Percentiles rank a stretch among this genome's conserved stretches.
Conservation (phyloP, 2,797 vertebrate species). For the Dendrocincla tyrannina region DNA sequence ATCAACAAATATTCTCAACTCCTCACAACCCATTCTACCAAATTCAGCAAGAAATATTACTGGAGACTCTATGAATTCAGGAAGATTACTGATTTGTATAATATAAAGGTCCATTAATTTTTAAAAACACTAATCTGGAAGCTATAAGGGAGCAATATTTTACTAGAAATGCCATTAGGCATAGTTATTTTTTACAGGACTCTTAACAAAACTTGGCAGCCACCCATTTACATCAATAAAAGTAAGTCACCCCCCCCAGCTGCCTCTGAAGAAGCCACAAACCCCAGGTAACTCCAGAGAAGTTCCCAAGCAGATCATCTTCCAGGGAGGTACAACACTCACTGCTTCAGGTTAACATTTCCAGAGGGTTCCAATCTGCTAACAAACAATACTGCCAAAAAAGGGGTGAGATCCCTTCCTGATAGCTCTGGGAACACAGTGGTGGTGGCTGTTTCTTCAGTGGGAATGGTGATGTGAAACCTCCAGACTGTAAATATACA, state of each 20-base stretch:
- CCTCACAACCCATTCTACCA: neutral
- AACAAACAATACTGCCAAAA: rapidly evolving
- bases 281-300: neutral
- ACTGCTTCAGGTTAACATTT: neutral
- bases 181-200: neutral
- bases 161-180: neutral
- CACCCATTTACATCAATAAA: neutral
- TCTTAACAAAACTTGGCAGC: neutral
- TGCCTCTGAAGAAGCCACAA: neutral
- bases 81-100: neutral
- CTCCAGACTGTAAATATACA: neutral
- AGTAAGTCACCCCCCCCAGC: neutral
- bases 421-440: neutral
- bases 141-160: neutral
- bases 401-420: neutral
- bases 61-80: neutral
- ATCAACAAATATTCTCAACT: neutral
- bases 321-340: neutral
- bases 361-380: neutral
- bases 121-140: neutral
- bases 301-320: neutral
- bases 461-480: neutral
- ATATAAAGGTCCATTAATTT: neutral
- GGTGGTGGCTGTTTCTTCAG: neutral
- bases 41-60: neutral